phyloP scores from a whole-genome alignment of 2,797 vertebrate genomes.

The Gambelia wislizenii region DNA sequence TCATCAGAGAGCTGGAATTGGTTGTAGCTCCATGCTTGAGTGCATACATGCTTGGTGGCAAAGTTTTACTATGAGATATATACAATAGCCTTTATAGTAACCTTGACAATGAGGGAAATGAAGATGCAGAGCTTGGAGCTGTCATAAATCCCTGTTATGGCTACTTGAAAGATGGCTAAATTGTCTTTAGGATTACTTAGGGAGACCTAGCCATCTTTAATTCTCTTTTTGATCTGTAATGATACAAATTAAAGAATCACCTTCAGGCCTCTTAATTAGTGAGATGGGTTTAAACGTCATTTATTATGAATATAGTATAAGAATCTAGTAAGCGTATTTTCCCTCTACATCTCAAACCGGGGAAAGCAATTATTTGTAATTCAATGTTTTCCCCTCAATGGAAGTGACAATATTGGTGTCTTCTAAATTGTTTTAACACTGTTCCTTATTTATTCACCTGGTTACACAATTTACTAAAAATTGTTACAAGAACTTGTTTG shows the following conservation, averaged over 20 bases:
- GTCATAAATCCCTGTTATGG: neutral
- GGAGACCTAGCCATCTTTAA: neutral
- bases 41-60: neutral
- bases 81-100: neutral
- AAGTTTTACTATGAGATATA: neutral
- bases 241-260: slow-evolving; percentile 2
- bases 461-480: neutral
- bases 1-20: neutral
- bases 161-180: neutral
- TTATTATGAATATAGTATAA: neutral
- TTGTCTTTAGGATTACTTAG: neutral
- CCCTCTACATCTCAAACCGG: neutral
- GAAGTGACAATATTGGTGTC: neutral
- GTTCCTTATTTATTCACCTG: neutral
- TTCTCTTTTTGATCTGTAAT: neutral
- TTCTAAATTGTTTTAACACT: neutral
- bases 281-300: neutral
- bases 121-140: neutral
- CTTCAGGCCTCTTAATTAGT: neutral
- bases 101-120: neutral
- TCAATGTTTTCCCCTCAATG: neutral
- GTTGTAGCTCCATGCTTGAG: neutral
- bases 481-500: neutral
- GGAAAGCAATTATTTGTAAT: neutral
- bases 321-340: neutral